Base-by-base conservation (phyloP, 2,797 vertebrate species). In the Pipistrellus kuhlii region DNA sequence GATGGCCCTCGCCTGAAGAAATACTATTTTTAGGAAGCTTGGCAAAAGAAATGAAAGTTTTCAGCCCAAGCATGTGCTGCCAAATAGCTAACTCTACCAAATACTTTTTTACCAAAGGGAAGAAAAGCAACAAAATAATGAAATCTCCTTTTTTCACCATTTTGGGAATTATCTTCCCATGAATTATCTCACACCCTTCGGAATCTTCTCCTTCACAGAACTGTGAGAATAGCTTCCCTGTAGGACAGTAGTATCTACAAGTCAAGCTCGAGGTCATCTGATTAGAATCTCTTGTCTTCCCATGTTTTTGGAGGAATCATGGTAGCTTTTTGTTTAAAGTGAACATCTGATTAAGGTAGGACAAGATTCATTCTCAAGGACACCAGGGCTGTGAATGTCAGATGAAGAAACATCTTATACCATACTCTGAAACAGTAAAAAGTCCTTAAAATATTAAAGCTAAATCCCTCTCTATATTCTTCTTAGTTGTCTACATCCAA, bases 11-110 rank as follows among this genome's bases (percentile, higher is more conserved):
- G 91, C 93, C 94, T 85, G 57, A 71, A 90, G 95, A 96, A 94
- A 88, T 85, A 84, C 73, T 93, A 91, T 91, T 96, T 96, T 97
- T 96, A 97, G 93, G 85, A 90, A 94, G 89, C 53, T 81, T 97
- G 96, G 95, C 96, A 95, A 88, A 90, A 78, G 30, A 91, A 89
- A 92, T 77, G 41, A 62, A 93, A 71, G 59, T 84, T 95, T 95
- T 86, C 92, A 92, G 75, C 59, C 83, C 87, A 90, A 88, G 87
- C 69, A 41, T 48, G 51, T n/a, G 64, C 81, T 87, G 90, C 94
- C 95, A 96, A 93, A 80, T 38, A 86, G 83, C 93, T 68, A 94
- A 75, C 72, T 85, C 95, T 48, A 96, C 75, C 89, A 90, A 87
- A 72, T 73, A 78, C 81, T 94, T 96, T 92, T 68, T 94, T 95